These are phyloP conservation scores for Oxygymnocypris stewartii DNA, from an alignment of 2,113 vertebrate genomes.

Conservation along the genomic window DNA sequence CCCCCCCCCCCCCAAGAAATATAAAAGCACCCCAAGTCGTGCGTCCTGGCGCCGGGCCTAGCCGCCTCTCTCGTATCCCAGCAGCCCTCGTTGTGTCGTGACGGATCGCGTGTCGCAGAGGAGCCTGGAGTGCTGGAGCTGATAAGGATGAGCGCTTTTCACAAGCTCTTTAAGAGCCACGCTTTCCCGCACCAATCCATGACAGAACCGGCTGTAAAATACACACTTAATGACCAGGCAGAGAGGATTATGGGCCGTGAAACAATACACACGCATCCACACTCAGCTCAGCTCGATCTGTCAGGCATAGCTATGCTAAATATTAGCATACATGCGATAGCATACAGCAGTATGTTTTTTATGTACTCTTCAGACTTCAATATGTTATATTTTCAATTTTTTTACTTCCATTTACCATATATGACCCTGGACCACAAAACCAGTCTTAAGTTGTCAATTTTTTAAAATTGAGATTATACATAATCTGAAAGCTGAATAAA, in stretches of 20 bases:
- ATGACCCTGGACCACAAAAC: too few species aligned
- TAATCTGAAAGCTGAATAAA: too few species aligned
- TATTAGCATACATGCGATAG: background rate
- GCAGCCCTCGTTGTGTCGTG: background rate
- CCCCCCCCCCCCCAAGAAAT: too few species aligned
- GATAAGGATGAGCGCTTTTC: constrained; percentile 34
- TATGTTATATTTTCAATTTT: background rate
- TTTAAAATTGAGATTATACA: too few species aligned
- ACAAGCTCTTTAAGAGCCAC: constrained; percentile 6
- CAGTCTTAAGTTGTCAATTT: too few species aligned
- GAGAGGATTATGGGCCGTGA: constrained; percentile 26
- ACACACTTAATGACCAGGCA: constrained; percentile 18
- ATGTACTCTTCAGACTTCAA: background rate
- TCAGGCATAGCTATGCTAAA: background rate
- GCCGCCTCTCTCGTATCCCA: background rate
- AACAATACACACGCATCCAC: background rate
- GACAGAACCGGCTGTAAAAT: constrained; percentile 22
- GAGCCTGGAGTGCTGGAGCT: background rate
- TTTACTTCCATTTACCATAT: too few species aligned
- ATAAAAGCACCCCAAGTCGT: too few species aligned
- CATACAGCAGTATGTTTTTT: background rate
- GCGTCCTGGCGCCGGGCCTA: too few species aligned
- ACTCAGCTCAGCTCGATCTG: too few species aligned
- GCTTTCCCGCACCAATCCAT: background rate
- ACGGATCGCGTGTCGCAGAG: background rate